Evolutionary conservation across 2,797 vertebrate genomes (phyloP).

Genomic region (Malacoraja senta): DNA sequence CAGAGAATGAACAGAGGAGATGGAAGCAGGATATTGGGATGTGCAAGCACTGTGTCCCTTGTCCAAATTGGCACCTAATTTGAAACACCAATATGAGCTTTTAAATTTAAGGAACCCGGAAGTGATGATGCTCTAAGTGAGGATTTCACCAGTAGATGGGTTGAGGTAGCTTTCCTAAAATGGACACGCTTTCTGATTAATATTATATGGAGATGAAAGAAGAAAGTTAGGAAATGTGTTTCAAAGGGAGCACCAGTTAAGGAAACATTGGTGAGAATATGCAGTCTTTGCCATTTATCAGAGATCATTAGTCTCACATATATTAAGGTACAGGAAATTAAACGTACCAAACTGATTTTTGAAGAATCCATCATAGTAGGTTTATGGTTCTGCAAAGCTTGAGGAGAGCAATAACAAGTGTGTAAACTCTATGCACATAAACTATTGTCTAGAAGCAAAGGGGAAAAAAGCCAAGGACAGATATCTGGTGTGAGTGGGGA

Average conservation of each 20-base stretch:
- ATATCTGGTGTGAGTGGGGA: not conserved
- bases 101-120: not conserved
- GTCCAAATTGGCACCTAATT: not conserved
- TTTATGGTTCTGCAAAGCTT: not conserved
- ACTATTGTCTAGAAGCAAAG: not conserved
- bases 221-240: not conserved
- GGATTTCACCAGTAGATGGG: not conserved
- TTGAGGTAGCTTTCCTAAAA: not conserved
- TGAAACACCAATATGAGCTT: not conserved
- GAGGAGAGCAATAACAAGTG: not conserved
- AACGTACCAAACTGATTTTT: not conserved
- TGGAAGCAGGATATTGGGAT: too few species aligned
- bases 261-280: not conserved
- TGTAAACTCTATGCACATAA: not conserved
- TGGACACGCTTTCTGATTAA: not conserved
- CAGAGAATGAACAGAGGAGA: not conserved
- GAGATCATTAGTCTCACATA: not conserved
- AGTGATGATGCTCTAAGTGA: not conserved
- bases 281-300: not conserved
- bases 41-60: not conserved
- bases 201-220: not conserved
- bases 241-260: not conserved
- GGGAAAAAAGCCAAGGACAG: not conserved
- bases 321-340: not conserved
- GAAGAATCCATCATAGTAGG: not conserved